Evolutionary conservation across 1,140 invertebrate genomes (phyloP).

Genomic region (Zaprionus gabonicus): DNA sequence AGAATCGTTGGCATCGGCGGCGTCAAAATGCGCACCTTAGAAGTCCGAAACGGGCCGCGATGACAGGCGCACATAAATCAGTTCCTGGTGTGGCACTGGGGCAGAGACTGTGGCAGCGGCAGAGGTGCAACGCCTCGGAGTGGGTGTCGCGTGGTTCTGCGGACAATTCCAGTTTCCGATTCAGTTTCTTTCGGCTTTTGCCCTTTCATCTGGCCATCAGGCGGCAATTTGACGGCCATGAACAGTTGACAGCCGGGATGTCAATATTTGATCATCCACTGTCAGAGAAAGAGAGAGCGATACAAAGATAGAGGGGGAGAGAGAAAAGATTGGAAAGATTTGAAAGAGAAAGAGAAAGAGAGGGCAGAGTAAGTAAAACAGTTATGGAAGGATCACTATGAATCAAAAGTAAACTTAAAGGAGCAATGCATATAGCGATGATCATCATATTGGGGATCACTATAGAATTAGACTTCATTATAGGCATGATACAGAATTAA

Average conservation of each 20-base stretch:
- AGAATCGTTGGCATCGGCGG: constrained; percentile 66
- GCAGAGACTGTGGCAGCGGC: not conserved
- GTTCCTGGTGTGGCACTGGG: not conserved
- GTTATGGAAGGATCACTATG: no score
- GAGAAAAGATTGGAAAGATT: not conserved
- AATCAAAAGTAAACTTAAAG: not conserved
- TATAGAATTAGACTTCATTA: no score
- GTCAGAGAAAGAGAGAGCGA: not conserved
- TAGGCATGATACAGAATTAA: no score
- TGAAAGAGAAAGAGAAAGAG: not conserved
- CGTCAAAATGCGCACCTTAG: constrained; percentile 73
- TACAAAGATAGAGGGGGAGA: not conserved
- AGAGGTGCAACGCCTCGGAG: not conserved
- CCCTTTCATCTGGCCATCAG: constrained; percentile 65
- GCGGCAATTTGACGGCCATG: constrained; percentile 78
- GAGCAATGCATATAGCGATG: not conserved
- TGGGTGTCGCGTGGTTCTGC: not conserved
- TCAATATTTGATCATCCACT: constrained; percentile 49
- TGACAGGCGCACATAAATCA: constrained; percentile 59
- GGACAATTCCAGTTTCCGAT: not conserved
- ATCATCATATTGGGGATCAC: not conserved
- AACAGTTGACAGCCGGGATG: constrained; percentile 69
- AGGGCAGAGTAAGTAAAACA: not conserved
- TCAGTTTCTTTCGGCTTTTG: constrained; percentile 49
- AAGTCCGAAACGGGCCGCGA: constrained; percentile 33